Base-by-base conservation (phyloP, 1,140 invertebrate species). In the Lordiphosa stackelbergi region DNA sequence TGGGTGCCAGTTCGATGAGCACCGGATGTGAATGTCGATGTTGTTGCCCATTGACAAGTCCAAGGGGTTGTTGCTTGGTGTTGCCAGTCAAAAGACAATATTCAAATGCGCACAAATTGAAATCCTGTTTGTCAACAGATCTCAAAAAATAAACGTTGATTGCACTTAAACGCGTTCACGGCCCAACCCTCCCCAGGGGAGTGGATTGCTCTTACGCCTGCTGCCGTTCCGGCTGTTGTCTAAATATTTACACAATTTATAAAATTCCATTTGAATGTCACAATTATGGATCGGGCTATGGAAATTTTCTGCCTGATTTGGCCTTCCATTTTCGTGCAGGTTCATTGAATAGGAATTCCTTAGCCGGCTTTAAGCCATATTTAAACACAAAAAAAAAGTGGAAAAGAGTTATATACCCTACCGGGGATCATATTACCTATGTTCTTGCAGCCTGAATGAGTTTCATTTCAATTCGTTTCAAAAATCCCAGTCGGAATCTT, bases 211-310 rank as follows among this genome's bases (percentile, higher is more conserved):
- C 63, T 51, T 49, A 31, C 34, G 31, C 52, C 11, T 24, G 45
- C 53, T 57, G 37, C 38, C 35, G 12, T 31, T 40, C 28, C 19
- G 53, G 45, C 49, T 31, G 53, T 45, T 83, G 77, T 81, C 72
- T 57, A 81, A 81, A 81, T 81, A 81, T 81, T 81, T 83, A 83
- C 77, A 81, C 77, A 81, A 84, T 83, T 84, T 83, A 83, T 61
- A 81, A 71, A 69, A 63, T 73, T 83, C 77, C 75, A 73, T 72
- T 73, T 43, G 73, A 63, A 73, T 77, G 73, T 73, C 65, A 83
- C 78, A 83, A 83, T 83, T 83, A 75, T 63, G 42, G 60, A 66
- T 53, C 46, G 41, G 53, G 19, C 38, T 35, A 49, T 45, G 34
- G 13, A 34, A 64, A 64, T 64, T 43, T 65, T 66, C 52, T 34